These are phyloP conservation scores for Siniperca knerii DNA, from an alignment of 2,113 vertebrate species.

Conservation along the genomic window DNA sequence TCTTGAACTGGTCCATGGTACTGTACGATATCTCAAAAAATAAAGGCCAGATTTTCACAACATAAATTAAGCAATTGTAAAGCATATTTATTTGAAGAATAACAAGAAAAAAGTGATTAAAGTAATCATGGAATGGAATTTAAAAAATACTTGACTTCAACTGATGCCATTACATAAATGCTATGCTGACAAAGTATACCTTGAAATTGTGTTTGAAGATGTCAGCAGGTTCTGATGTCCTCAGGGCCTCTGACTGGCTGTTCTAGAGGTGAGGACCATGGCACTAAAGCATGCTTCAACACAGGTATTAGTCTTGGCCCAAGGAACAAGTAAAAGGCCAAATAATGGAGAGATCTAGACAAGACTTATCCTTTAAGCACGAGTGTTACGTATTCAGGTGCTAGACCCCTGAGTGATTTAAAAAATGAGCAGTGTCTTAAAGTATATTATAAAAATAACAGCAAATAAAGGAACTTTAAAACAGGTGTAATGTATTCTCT, in stretches of 20 bases:
- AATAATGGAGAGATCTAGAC: neutral
- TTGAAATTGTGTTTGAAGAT: constrained; percentile 21
- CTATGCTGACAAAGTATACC: constrained; percentile 18
- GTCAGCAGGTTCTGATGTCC: constrained; percentile 41
- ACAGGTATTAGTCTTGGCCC: constrained; percentile 12
- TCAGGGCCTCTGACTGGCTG: neutral
- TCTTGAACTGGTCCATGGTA: neutral
- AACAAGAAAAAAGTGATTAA: neutral
- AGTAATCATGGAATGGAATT: neutral
- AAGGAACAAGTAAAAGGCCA: constrained; percentile 5
- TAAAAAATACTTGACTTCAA: neutral
- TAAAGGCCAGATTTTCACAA: neutral
- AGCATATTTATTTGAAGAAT: neutral
- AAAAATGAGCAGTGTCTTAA: constrained; percentile 1
- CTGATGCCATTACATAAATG: constrained; percentile 31
- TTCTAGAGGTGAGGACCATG: constrained; percentile 2
- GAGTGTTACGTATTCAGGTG: neutral
- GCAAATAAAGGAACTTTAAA: constrained; percentile 20
- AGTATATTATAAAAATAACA: constrained; percentile 30
- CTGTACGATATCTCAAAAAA: neutral
- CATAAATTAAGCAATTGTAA: neutral
- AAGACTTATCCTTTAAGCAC: neutral
- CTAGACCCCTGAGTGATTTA: neutral
- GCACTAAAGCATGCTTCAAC: constrained; percentile 28
- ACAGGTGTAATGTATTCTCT: constrained; percentile 26